Conservation (phyloP, 2,113 vertebrate genomes). For the Petaurus breviceps region DNA sequence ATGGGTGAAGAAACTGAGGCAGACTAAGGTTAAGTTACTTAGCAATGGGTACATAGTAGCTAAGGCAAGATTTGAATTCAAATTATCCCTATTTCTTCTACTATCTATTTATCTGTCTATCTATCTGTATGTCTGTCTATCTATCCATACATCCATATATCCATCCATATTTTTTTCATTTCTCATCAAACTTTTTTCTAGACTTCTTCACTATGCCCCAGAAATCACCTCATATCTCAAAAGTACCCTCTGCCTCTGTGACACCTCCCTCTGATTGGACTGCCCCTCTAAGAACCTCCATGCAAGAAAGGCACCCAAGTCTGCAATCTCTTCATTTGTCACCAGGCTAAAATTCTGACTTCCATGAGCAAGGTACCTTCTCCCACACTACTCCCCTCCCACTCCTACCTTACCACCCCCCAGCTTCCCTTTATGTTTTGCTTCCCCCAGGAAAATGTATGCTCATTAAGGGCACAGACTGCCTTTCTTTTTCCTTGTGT, state of each 20-base stretch:
- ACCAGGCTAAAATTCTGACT: not conserved
- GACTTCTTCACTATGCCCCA: not conserved
- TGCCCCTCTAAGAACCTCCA: not conserved
- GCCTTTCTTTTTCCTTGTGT: not conserved
- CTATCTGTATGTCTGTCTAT: too few relatives aligned
- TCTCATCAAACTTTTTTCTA: not conserved
- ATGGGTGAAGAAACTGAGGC: too few relatives aligned
- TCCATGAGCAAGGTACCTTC: not conserved
- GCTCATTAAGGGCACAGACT: too few relatives aligned
- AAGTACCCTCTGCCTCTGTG: not conserved
- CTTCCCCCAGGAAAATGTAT: not conserved
- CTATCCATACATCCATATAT: too few relatives aligned
- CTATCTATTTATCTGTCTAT: not conserved
- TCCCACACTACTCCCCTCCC: rapidly evolving
- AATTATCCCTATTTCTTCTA: not conserved
- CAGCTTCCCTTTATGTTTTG: too few relatives aligned
- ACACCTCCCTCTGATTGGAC: not conserved
- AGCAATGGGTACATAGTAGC: too few relatives aligned
- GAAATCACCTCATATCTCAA: not conserved
- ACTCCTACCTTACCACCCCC: not conserved
- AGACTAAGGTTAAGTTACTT: too few relatives aligned
- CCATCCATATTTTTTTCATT: not conserved
- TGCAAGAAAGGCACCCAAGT: not conserved
- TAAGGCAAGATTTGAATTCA: too few relatives aligned
- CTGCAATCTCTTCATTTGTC: not conserved